Conservation (phyloP, 2,113 vertebrate genomes). For the Halcyon malimbica region DNA sequence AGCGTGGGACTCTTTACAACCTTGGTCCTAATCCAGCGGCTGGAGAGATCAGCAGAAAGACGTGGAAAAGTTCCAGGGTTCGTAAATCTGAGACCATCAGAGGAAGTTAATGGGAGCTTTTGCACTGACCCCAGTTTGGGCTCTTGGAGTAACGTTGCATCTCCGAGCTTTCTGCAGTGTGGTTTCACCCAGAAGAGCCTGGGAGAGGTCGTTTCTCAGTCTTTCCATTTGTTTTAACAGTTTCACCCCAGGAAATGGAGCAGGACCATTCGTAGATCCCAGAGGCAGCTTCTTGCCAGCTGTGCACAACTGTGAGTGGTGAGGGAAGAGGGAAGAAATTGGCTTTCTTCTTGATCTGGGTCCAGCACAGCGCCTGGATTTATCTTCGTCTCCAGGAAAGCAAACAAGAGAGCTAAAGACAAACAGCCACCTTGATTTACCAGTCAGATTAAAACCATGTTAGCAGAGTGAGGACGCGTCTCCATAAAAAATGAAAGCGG, state of each 20-base stretch:
- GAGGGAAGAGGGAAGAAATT: no score
- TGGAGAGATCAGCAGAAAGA: neutral
- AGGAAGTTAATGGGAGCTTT: neutral
- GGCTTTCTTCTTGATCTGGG: neutral
- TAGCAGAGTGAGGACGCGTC: neutral
- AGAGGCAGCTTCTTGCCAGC: accelerated
- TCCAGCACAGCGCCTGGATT: neutral
- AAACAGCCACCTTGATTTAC: neutral
- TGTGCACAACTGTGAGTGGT: neutral
- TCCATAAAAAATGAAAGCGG: conserved; percentile 64
- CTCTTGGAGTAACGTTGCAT: neutral
- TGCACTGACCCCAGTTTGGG: accelerated
- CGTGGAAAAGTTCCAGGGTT: accelerated
- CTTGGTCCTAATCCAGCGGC: neutral
- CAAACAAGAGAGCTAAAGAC: neutral
- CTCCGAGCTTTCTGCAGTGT: neutral
- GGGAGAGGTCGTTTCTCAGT: neutral
- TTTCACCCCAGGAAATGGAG: neutral
- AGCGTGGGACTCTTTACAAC: neutral
- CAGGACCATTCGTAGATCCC: neutral
- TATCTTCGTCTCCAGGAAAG: neutral
- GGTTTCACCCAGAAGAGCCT: neutral
- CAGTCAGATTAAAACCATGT: neutral
- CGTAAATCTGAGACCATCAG: neutral
- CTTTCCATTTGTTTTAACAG: neutral